Conservation (phyloP, 2,888 invertebrate genomes). For the Danaus chrysippus region DNA sequence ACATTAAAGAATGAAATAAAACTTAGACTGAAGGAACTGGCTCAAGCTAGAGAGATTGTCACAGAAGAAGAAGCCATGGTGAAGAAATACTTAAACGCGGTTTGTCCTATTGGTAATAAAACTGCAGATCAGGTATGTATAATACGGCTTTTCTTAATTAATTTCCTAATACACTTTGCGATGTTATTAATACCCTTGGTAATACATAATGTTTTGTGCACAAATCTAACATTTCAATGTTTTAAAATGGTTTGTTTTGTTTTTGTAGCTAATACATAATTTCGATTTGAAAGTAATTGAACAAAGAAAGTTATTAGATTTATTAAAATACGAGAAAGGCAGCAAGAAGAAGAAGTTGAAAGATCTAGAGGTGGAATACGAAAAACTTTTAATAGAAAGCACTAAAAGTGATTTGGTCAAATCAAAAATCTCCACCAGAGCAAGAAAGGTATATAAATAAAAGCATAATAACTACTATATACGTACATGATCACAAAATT, state of each 20-base stretch:
- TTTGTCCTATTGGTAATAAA: slow-evolving; percentile 65
- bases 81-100: slow-evolving; percentile 67
- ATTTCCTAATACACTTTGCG: background rate
- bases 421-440: slow-evolving; percentile 75
- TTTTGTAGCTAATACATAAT: slow-evolving; percentile 63
- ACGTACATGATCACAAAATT: too few relatives aligned
- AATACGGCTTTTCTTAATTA: background rate
- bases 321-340: slow-evolving; percentile 83
- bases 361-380: slow-evolving; percentile 80
- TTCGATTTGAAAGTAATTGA: slow-evolving; percentile 85
- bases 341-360: slow-evolving; percentile 80
- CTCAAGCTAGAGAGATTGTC: slow-evolving; percentile 74
- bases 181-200: background rate
- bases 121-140: slow-evolving; percentile 61
- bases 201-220: background rate
- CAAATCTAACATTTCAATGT: background rate
- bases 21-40: slow-evolving; percentile 79
- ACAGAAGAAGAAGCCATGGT: slow-evolving; percentile 68
- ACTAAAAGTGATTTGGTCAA: slow-evolving; percentile 72
- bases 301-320: slow-evolving; percentile 84
- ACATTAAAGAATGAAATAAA: slow-evolving; percentile 87
- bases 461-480: too few relatives aligned
- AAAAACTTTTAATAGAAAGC: slow-evolving; percentile 79
- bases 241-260: background rate
- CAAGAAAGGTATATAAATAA: slow-evolving; percentile 78